Evolutionary conservation across 2,888 invertebrate species (phyloP), one percentile per base, ranked within the genome.

Genomic region (Noctua janthe): DNA sequence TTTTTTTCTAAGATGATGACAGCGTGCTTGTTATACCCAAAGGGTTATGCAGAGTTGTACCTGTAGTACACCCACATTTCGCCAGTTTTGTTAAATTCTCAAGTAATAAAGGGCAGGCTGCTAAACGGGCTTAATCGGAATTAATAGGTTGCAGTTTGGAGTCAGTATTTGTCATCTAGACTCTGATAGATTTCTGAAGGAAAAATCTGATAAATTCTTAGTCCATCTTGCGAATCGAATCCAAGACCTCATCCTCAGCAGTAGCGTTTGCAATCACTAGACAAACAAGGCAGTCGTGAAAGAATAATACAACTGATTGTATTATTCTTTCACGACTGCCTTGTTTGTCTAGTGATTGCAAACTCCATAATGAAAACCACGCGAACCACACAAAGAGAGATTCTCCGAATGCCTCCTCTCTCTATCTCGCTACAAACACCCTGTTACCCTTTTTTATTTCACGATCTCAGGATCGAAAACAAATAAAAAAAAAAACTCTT

Each of bases 401-500:
- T n/a, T n/a, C n/a, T n/a, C n/a, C n/a, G n/a, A n/a, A n/a, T n/a
- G n/a, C n/a, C n/a, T n/a, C n/a, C n/a, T n/a, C n/a, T n/a, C n/a
- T n/a, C n/a, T n/a, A n/a, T n/a, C n/a, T n/a, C n/a, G n/a, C n/a
- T n/a, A n/a, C n/a, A n/a, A n/a, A n/a, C n/a, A n/a, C n/a, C n/a
- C n/a, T n/a, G n/a, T n/a, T n/a, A n/a, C n/a, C n/a, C n/a, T n/a
- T n/a, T n/a, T n/a, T n/a, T n/a, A n/a, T n/a, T n/a, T n/a, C n/a
- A n/a, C n/a, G n/a, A n/a, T n/a, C n/a, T 13, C 0, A 17, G 17
- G 62, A 35, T 39, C 20, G 5, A 54, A 39, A 64, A 70, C 15
- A 54, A 64, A 64, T 43, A 56, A 54, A 75, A n/a, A n/a, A n/a
- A 77, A 49, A 49, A 69, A 47, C 56, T 29, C 3, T 39, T 70